Evolutionary conservation across 2,113 vertebrate genomes (phyloP).

Genomic region (Oophaga pumilio): DNA sequence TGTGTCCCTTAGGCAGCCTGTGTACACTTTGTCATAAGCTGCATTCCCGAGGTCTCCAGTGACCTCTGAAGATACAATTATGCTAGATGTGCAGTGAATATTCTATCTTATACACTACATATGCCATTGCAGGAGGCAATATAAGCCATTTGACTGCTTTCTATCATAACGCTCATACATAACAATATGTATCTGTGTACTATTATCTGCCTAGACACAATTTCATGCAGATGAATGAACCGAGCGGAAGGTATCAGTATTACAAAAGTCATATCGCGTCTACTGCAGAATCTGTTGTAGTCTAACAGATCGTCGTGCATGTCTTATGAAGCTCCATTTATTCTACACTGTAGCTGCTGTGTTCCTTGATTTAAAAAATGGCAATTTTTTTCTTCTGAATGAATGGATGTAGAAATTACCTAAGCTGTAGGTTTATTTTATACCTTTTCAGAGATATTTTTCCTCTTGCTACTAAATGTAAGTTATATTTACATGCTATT

Average conservation of each 20-base stretch:
- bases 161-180: neutral
- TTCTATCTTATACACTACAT: neutral
- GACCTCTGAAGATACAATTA: slow-evolving; percentile 50
- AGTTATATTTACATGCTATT: too few species aligned
- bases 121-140: slow-evolving; percentile 4
- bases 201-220: neutral
- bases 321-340: neutral
- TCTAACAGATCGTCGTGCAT: neutral
- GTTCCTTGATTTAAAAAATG: neutral
- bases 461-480: too few species aligned
- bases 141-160: neutral
- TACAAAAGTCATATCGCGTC: neutral
- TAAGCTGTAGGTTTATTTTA: too few species aligned
- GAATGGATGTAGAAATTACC: neutral
- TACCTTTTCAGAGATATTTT: too few species aligned
- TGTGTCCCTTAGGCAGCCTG: slow-evolving; percentile 45
- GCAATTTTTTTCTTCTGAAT: neutral
- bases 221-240: slow-evolving; percentile 3
- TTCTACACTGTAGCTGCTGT: neutral
- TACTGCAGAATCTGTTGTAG: neutral
- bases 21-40: slow-evolving; percentile 51
- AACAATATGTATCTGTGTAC: neutral
- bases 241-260: neutral
- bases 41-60: slow-evolving; percentile 44
- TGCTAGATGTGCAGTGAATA: neutral